Percentiles rank a stretch among this genome's conserved stretches.
Conservation (phyloP, 2,888 invertebrate species). For the Cheilosia pagana region DNA sequence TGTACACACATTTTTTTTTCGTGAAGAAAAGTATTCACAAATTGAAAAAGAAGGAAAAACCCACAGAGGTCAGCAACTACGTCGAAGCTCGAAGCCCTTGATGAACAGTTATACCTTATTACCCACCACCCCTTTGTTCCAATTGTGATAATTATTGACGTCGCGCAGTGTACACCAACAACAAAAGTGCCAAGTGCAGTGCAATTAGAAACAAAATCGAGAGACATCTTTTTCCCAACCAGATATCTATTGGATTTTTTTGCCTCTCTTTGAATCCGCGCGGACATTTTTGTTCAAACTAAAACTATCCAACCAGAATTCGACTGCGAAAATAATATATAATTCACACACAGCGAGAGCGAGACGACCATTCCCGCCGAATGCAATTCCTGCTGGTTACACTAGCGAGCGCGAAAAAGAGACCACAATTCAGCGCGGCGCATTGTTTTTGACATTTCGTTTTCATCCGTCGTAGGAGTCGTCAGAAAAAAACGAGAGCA, state of each 20-base stretch:
- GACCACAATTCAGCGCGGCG: constrained; percentile 11
- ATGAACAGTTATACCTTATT: constrained; percentile 3
- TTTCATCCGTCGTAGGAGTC: constrained; percentile 34
- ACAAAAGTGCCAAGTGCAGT: constrained; percentile 25
- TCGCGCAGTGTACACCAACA: constrained; percentile 31
- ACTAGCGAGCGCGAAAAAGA: constrained; percentile 27
- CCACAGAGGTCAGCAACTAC: constrained; percentile 53
- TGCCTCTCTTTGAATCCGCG: constrained; percentile 9
- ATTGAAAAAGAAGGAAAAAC: constrained; percentile 28
- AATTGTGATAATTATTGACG: constrained; percentile 4
- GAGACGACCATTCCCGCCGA: constrained; percentile 16
- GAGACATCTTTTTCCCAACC: constrained; percentile 27
- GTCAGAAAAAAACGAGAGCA: constrained; percentile 68
- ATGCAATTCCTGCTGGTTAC: constrained; percentile 41
- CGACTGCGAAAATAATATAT: constrained; percentile 58
- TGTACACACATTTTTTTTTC: neutral
- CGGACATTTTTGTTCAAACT: constrained; percentile 40
- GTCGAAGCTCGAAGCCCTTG: constrained; percentile 47
- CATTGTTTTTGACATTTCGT: constrained; percentile 72
- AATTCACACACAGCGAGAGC: constrained; percentile 20
- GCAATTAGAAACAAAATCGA: neutral
- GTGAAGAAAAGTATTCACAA: constrained; percentile 26
- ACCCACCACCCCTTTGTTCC: constrained; percentile 17
- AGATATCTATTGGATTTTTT: constrained; percentile 47
- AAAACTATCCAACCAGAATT: constrained; percentile 49